These are phyloP conservation scores for Aleiodes alternator DNA, from an alignment of 2,888 invertebrate genomes.

Conservation along the genomic window DNA sequence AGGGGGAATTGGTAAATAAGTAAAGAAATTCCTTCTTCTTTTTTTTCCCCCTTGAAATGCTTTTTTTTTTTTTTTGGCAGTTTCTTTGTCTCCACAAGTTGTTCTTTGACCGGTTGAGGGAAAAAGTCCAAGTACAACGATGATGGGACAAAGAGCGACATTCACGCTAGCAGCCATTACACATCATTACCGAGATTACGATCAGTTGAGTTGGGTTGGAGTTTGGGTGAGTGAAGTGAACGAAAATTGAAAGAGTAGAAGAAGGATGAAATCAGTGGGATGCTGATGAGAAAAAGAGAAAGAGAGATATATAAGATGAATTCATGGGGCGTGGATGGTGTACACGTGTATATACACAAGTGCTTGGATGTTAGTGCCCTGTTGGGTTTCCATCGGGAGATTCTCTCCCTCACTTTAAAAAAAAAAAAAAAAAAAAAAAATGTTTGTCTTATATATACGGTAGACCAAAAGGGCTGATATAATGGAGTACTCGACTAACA, in stretches of 20 bases:
- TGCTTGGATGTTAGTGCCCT: slow-evolving; percentile 30
- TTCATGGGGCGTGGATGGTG: slow-evolving; percentile 25
- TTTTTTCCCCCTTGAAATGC: background rate
- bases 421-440: background rate
- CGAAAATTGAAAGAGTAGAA: slow-evolving; percentile 50
- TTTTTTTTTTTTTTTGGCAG: background rate
- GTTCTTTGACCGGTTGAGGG: slow-evolving; percentile 15
- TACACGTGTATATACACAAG: slow-evolving; percentile 31
- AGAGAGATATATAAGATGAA: too few relatives aligned
- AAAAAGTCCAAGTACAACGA: background rate
- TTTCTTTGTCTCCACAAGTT: slow-evolving; percentile 34
- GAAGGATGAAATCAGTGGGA: slow-evolving; percentile 34
- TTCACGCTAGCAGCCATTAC: slow-evolving; percentile 75
- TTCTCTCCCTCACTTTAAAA: slow-evolving; percentile 35
- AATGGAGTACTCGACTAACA: slow-evolving; percentile 41
- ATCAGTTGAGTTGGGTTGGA: slow-evolving; percentile 66
- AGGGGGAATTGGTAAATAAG: background rate
- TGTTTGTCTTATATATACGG: slow-evolving; percentile 14
- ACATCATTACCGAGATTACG: slow-evolving; percentile 76
- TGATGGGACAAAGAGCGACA: slow-evolving; percentile 71
- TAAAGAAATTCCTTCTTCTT: background rate
- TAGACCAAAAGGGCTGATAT: slow-evolving; percentile 35
- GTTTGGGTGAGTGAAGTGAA: slow-evolving; percentile 52
- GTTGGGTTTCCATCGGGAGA: slow-evolving; percentile 20
- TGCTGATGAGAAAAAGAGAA: slow-evolving; percentile 48